These are phyloP conservation scores for Polydrusus cervinus DNA, from an alignment of 2,888 invertebrate species.

Conservation along the genomic window DNA sequence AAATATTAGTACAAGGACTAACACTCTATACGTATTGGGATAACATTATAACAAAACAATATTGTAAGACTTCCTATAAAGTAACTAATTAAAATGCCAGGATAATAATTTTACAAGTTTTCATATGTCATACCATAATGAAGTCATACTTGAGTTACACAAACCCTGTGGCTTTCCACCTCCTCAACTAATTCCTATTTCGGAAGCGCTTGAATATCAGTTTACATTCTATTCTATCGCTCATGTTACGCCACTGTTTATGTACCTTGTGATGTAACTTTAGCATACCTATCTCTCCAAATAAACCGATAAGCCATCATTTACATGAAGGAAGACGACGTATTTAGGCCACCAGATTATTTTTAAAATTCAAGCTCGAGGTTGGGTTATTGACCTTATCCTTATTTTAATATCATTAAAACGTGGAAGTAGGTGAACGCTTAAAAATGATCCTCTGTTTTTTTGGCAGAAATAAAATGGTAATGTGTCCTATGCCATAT, in stretches of 20 bases:
- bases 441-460: background rate
- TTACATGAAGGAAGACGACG: conserved; percentile 14
- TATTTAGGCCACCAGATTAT: conserved; percentile 38
- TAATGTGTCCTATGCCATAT: background rate
- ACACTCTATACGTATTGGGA: no score
- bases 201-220: background rate
- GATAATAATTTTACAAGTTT: no score
- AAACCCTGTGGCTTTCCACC: background rate
- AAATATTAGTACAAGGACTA: no score
- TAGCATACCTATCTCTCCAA: conserved; percentile 23
- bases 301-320: conserved; percentile 15
- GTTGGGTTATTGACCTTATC: conserved; percentile 42
- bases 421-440: conserved; percentile 2
- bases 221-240: background rate
- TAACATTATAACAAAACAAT: no score
- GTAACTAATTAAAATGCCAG: no score
- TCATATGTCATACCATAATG: no score
- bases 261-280: conserved; percentile 22
- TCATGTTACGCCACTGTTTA: background rate
- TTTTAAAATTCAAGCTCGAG: conserved; percentile 45
- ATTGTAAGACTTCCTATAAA: no score
- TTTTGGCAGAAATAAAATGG: background rate
- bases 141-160: no score
- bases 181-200: no score
- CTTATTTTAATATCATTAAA: conserved; percentile 23